Evolutionary conservation across 2,888 invertebrate genomes (phyloP), one percentile per base, ranked within the genome.

Genomic region (Cataglyphis altisquamis): DNA sequence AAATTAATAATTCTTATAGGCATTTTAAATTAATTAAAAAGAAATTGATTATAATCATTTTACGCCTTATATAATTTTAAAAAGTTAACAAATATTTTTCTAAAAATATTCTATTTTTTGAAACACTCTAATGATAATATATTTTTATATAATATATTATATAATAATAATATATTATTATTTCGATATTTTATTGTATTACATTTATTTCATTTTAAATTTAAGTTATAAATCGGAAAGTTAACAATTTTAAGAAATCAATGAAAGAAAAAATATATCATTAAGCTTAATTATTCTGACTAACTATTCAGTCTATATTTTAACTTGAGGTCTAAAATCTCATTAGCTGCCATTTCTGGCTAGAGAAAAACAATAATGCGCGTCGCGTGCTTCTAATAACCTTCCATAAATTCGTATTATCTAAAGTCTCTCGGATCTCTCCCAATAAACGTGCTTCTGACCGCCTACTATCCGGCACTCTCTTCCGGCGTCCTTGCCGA

Each of bases 401-500:
- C 75, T 82, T 89, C 83, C 55, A 55, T 60, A 52, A 87, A 75
- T 67, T 60, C 41, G 39, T 66, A 74, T 82, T 88, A 66, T 81
- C 48, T 29, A 21, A 83, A 83, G 68, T 85, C 60, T 78, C 80
- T 74, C 21, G 52, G 32, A 52, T 60, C 36, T 52, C 55, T 45
- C 63, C n/a, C 55, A 62, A 77, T 64, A 39, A 73, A 73, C 21
- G 29, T 67, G 60, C 62, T 45, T 39, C n/a, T 73, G 73, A 81
- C 25, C 52, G 70, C 21, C 57, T 52, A 41, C 45, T 62, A 52
- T 75, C 68, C 70, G 55, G n/a, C 72, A 81, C 70, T 66, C 86
- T 84, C 85, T 84, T 88, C 83, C 84, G 87, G 82, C 82, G 88
- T 84, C 87, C 87, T 89, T 84, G 88, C 60, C 57, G 75, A 36